Base-by-base conservation (phyloP, 2,888 invertebrate genomes). In the Heliconius sara region DNA sequence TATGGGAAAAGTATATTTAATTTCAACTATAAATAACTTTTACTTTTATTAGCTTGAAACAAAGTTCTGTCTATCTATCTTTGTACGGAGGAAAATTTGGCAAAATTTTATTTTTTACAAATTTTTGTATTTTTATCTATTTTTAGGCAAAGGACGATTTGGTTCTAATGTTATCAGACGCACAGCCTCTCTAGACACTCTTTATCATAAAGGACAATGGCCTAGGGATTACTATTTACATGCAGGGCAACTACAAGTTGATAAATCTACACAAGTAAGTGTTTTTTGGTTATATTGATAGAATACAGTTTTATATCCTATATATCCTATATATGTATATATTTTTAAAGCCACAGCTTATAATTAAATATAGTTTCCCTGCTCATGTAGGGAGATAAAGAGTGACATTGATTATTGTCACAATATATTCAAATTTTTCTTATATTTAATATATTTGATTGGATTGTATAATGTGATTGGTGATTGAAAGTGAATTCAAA, bases 181-280 rank as follows among this genome's bases (percentile, higher is more conserved):
- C 85, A 97, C 97, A 80, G 97, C 97, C 65, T 98, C 97, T 9
- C 91, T 98, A 85, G 98, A 98, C 89, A 97, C 97, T 30, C 96
- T 98, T 85, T 97, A 97, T 91, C 96, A 97, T 87, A 97, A 97
- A 89, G 97, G 97, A 86, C 97, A 97, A 87, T 97, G 97, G 97
- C 97, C 97, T 67, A 95, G 97, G 85, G 97, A 97, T 88, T 96
- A 97, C 86, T 97, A 97, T 89, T 95, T 96, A 85, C 96, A 97
- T 87, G 96, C 96, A 85, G 96, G 96, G 84, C 93, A 96, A 83
- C 94, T 97, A 85, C 96, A 97, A 92, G 96, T 97, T 83, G 97
- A 97, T 91, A 97, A 97, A 93, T 97, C 97, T 80, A 97, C 97
- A 85, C 97, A 97, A 96, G 97, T 97, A 94, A 90, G 90, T 87